phyloP scores from a whole-genome alignment of 2,113 vertebrate genomes.

The Acrocephalus kingi region DNA sequence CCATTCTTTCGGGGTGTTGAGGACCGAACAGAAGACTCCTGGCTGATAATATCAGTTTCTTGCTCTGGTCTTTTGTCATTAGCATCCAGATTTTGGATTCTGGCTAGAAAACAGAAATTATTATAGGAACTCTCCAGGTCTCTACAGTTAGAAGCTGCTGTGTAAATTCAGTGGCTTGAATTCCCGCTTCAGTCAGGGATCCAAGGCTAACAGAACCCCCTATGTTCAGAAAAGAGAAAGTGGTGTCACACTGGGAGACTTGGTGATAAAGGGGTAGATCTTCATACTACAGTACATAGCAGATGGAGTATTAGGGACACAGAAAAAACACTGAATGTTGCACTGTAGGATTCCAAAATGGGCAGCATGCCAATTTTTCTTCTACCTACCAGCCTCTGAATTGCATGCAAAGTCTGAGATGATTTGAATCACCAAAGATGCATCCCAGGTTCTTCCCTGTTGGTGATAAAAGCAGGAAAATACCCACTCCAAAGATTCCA shows the following conservation, averaged over 20 bases:
- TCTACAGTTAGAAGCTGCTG: neutral
- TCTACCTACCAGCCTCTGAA: neutral
- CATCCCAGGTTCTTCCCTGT: neutral
- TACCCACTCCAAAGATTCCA: neutral
- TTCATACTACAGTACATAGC: fast-evolving
- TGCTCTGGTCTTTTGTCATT: slow-evolving; percentile 76
- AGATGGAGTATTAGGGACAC: fast-evolving
- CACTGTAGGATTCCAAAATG: neutral
- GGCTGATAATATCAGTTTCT: slow-evolving; percentile 79
- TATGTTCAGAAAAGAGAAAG: neutral
- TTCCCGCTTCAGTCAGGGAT: neutral
- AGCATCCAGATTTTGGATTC: slow-evolving; percentile 82
- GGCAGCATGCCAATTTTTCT: neutral
- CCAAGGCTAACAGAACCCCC: neutral
- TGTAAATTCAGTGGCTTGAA: neutral
- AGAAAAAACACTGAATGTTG: neutral
- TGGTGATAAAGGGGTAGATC: neutral
- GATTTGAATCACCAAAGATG: neutral
- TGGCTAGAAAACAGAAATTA: slow-evolving; percentile 69
- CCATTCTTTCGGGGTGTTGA: slow-evolving; percentile 79
- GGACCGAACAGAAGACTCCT: slow-evolving; percentile 74
- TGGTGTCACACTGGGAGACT: neutral
- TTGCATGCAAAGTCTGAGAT: neutral
- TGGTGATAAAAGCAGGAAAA: neutral
- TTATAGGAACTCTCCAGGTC: neutral